Conservation (phyloP, 53 echinoderm and acorn worm species). For the Arbacia lixula region DNA sequence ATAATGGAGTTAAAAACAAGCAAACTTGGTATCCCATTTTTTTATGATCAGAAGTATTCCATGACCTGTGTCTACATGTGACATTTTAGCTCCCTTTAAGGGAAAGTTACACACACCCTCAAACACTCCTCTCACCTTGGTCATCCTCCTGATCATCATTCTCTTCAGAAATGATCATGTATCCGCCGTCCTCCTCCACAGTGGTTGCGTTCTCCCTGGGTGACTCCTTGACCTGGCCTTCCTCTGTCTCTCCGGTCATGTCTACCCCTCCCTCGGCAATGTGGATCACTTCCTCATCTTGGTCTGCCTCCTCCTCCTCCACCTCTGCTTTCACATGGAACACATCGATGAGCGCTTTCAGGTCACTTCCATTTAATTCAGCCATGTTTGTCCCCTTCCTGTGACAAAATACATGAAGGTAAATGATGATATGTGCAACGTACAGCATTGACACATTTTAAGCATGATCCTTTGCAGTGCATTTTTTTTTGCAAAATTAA, state of each 20-base stretch:
- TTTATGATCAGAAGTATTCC: neutral
- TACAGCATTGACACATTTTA: too few species aligned
- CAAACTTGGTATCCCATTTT: neutral
- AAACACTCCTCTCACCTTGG: neutral
- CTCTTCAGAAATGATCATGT: constrained; percentile 6
- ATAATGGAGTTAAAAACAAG: too few species aligned
- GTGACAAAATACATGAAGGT: neutral
- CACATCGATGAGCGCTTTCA: constrained; percentile 37
- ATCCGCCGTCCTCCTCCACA: constrained; percentile 6
- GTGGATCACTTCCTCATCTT: neutral
- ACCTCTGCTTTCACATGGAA: constrained; percentile 38
- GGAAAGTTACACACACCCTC: too few species aligned
- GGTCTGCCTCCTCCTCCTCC: constrained; percentile 4
- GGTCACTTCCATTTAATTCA: constrained; percentile 14
- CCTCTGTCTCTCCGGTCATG: neutral
- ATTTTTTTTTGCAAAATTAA: too few species aligned
- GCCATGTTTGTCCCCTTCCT: constrained; percentile 7
- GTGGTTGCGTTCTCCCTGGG: neutral
- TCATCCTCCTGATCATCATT: constrained; percentile 13
- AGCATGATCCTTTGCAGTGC: too few species aligned
- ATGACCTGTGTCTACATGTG: too few species aligned
- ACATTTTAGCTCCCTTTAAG: too few species aligned
- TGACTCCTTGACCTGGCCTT: neutral
- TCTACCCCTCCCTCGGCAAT: constrained; percentile 7
- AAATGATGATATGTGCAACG: too few species aligned